A percentile compares a stretch with the other conserved stretches of the same genome.
These are phyloP conservation scores for Melitaea cinxia DNA, from an alignment of 1,140 invertebrate genomes.

Conservation along the genomic window DNA sequence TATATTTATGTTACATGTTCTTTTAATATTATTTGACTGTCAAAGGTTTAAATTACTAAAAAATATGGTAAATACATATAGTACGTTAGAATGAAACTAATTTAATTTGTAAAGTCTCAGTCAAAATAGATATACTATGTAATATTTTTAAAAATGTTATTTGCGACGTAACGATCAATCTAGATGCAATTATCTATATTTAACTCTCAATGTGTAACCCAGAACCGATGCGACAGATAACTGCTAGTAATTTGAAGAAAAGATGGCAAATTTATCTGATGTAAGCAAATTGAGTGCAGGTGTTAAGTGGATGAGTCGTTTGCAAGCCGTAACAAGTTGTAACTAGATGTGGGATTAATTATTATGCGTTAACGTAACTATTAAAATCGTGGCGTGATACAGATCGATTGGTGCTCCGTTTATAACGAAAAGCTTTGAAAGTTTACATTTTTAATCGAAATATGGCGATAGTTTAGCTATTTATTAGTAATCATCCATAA, in stretches of 20 bases:
- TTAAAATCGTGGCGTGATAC: slow-evolving; percentile 20
- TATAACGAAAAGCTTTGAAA: background rate
- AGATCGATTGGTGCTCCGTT: background rate
- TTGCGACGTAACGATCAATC: too few relatives aligned
- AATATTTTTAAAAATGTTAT: too few relatives aligned
- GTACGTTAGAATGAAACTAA: too few relatives aligned
- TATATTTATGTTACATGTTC: too few relatives aligned
- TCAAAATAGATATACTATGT: too few relatives aligned
- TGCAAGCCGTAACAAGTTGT: background rate
- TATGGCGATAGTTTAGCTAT: too few relatives aligned
- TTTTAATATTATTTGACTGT: too few relatives aligned
- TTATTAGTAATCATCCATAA: too few relatives aligned
- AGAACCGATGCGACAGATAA: slow-evolving; percentile 9
- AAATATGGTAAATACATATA: too few relatives aligned
- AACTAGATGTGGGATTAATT: slow-evolving; percentile 10
- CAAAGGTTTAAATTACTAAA: too few relatives aligned
- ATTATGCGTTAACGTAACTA: slow-evolving; percentile 27
- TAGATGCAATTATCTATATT: background rate
- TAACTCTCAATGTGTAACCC: slow-evolving; percentile 1
- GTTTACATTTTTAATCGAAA: too few relatives aligned
- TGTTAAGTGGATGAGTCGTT: slow-evolving; percentile 16
- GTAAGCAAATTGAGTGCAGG: slow-evolving; percentile 14
- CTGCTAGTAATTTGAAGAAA: slow-evolving; percentile 10
- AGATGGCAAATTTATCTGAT: slow-evolving; percentile 1
- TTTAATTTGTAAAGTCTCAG: too few relatives aligned